Evolutionary conservation across 2,888 invertebrate genomes (phyloP).

Genomic region (Lagria hirta): DNA sequence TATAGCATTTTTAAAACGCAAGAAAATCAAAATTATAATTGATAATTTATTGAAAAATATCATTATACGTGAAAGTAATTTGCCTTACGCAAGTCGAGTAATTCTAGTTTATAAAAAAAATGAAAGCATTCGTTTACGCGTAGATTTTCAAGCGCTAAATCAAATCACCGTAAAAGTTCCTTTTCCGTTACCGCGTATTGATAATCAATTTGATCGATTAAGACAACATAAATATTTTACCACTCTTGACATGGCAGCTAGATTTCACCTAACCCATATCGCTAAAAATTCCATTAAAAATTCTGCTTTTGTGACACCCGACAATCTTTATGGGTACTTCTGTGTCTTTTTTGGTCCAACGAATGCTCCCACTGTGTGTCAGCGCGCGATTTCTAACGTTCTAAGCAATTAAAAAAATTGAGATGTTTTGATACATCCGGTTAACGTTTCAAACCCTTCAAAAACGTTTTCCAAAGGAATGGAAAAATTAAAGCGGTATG

Average conservation of each 20-base stretch:
- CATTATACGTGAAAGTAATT: conserved; percentile 35
- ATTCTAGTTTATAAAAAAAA: conserved; percentile 30
- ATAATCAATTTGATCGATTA: conserved; percentile 41
- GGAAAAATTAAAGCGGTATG: conserved; percentile 7
- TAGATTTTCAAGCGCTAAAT: conserved; percentile 43
- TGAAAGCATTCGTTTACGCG: conserved; percentile 34
- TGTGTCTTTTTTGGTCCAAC: conserved; percentile 43
- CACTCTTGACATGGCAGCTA: conserved; percentile 40
- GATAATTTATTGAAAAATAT: conserved; percentile 26
- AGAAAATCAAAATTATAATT: conserved; percentile 30
- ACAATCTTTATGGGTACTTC: conserved; percentile 41
- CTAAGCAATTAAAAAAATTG: conserved; percentile 15
- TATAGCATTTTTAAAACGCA: conserved; percentile 32
- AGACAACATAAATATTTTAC: conserved; percentile 37
- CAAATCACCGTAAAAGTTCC: conserved; percentile 38
- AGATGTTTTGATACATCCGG: conserved; percentile 26
- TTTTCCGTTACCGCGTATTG: conserved; percentile 42
- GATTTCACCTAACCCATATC: conserved; percentile 45
- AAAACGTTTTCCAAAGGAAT: conserved; percentile 25
- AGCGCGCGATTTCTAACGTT: conserved; percentile 21
- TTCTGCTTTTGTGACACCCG: conserved; percentile 41
- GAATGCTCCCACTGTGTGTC: conserved; percentile 38
- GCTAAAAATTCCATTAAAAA: conserved; percentile 36
- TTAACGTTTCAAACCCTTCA: conserved; percentile 33
- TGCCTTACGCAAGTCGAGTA: conserved; percentile 31